Conservation (phyloP, 2,113 vertebrate genomes). For the Mus pahari region DNA sequence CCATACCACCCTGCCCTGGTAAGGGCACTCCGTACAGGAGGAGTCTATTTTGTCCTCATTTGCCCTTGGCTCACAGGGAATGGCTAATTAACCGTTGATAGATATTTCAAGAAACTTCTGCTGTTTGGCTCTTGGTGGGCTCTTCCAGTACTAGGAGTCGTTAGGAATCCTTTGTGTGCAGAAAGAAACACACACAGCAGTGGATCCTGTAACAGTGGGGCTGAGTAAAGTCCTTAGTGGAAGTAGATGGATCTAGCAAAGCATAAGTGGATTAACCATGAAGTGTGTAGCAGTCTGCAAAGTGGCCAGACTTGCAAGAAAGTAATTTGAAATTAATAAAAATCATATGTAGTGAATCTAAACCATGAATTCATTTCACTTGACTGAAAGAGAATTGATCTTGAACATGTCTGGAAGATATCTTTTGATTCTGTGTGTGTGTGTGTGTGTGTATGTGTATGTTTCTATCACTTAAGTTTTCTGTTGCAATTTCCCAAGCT, state of each 20-base stretch:
- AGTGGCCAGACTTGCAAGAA: background rate
- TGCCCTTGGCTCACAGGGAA: background rate
- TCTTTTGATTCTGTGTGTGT: background rate
- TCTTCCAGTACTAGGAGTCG: background rate
- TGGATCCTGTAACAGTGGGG: background rate
- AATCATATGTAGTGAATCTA: background rate
- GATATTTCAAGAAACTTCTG: background rate
- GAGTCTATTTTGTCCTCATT: background rate
- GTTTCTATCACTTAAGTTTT: constrained; percentile 31
- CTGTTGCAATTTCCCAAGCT: background rate
- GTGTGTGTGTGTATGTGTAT: too few species aligned
- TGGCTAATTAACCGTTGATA: background rate
- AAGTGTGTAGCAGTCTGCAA: background rate
- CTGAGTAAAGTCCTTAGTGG: background rate
- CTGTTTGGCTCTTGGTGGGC: background rate
- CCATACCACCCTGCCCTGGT: background rate
- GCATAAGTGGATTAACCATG: background rate
- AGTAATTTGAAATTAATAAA: background rate
- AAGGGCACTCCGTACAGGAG: background rate
- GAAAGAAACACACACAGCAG: background rate
- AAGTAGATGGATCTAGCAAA: background rate
- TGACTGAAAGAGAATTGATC: background rate
- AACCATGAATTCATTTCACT: background rate
- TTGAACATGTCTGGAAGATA: background rate
- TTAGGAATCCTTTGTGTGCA: background rate